phyloP scores from a whole-genome alignment of 1,140 invertebrate genomes.

The Conus betulinus region DNA sequence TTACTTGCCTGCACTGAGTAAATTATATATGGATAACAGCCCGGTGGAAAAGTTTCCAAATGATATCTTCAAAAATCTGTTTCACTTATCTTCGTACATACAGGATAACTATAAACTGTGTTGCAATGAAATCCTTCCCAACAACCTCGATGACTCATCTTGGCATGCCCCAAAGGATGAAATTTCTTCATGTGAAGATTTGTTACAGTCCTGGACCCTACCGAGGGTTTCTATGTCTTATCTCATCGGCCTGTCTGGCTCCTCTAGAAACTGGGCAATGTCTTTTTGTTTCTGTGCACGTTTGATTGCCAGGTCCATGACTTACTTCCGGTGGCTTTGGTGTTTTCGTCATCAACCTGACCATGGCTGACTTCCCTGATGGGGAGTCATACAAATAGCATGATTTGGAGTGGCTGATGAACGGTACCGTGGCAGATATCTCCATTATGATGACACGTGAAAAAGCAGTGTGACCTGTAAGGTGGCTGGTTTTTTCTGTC shows the following conservation, averaged over 20 bases:
- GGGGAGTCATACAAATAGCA: conserved; percentile 68
- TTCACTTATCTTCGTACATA: conserved; percentile 13
- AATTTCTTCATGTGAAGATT: conserved; percentile 33
- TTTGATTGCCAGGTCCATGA: not conserved
- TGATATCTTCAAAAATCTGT: not conserved
- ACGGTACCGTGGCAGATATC: conserved; percentile 52
- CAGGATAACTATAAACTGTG: conserved; percentile 56
- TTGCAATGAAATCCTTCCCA: conserved; percentile 41
- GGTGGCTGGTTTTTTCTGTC: conserved; percentile 63
- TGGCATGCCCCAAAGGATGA: conserved; percentile 48
- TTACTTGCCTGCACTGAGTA: conserved; percentile 29
- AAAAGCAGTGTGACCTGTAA: conserved; percentile 52
- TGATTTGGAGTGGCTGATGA: conserved; percentile 56
- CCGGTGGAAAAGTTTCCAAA: not conserved
- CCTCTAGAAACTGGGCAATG: conserved; percentile 55
- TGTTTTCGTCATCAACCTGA: conserved; percentile 63
- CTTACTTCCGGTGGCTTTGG: conserved; percentile 40
- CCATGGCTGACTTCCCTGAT: conserved; percentile 66
- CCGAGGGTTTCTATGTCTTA: conserved; percentile 55
- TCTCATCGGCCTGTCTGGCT: conserved; percentile 46
- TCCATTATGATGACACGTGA: conserved; percentile 57
- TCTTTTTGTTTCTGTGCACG: conserved; percentile 43
- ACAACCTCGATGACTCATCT: conserved; percentile 38
- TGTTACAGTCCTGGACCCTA: conserved; percentile 51
- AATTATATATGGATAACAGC: not conserved